Evolutionary conservation across 2,888 invertebrate species (phyloP), one percentile per base, ranked within the genome.

Genomic region (Sympetrum striolatum): DNA sequence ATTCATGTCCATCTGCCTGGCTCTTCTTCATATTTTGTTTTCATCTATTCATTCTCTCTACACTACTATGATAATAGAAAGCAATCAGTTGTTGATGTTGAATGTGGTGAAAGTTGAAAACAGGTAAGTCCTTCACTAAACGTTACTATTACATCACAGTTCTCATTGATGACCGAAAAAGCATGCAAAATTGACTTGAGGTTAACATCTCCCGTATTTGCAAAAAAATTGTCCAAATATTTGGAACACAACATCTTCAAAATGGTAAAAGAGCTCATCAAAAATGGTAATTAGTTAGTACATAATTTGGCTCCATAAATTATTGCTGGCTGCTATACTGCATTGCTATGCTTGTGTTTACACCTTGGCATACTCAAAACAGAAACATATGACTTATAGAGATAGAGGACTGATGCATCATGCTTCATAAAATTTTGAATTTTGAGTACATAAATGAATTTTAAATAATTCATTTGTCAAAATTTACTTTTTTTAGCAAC

Each of bases 71-170:
- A 53, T 90, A 90, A 60, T 90, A 80, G 90, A 90, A 80, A 81
- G 80, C 58, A 90, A 80, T 58, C 81, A 90, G 80, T 90, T 80
- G 90, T 80, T 81, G 81, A 90, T 64, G n/a, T 80, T 80, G 90
- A 60, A 73, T 90, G 91, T 91, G 92, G 91, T 92, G 92, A 91
- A 91, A 92, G 92, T 92, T 92, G 92, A 91, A 92, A 92, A 91
- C 91, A 91, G 91, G 91, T 92, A 92, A 92, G 92, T 86, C 64
- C 73, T 73, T 86, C 86, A 86, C 86, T 86, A 64, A 86, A 60
- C 37, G n/a, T 86, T 86, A 37, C 5, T 60, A 86, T 60, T 86
- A 86, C 64, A 37, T 35, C 60, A 86, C 86, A n/a, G 25, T 64
- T 86, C 60, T 86, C 86, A 37, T 60, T 86, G 35, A 39, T 37